Evolutionary conservation across 2,113 vertebrate genomes (phyloP).

Genomic region (Sander vitreus): DNA sequence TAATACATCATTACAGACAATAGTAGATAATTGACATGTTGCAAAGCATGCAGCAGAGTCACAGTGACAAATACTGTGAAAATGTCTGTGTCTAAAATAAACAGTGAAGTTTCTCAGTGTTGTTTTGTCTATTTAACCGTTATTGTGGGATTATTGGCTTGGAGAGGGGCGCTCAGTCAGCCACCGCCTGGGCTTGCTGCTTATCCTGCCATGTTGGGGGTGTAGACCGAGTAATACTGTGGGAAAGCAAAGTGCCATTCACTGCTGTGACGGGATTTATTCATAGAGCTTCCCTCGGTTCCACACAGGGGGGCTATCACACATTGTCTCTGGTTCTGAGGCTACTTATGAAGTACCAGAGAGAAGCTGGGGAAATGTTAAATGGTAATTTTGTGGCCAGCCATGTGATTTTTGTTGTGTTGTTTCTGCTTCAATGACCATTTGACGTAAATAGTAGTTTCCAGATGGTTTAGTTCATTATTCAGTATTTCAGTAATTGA

Average conservation of each 20-base stretch:
- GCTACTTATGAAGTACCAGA: slow-evolving; percentile 43
- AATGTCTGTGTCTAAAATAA: slow-evolving; percentile 1
- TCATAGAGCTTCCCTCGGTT: slow-evolving; percentile 67
- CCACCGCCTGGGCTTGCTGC: slow-evolving; percentile 52
- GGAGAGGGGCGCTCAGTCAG: slow-evolving; percentile 45
- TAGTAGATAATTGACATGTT: slow-evolving; percentile 50
- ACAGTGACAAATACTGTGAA: not conserved
- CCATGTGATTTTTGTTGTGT: not conserved
- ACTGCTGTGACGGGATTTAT: slow-evolving; percentile 74
- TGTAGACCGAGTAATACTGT: slow-evolving; percentile 74
- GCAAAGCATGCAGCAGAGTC: not conserved
- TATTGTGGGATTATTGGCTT: slow-evolving; percentile 56
- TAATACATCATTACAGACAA: slow-evolving; percentile 16
- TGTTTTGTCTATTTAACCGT: slow-evolving; percentile 18
- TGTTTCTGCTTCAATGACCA: not conserved
- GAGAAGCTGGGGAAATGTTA: slow-evolving; percentile 25
- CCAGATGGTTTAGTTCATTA: not conserved
- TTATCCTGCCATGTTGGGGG: slow-evolving; percentile 75
- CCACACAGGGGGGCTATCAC: slow-evolving; percentile 62
- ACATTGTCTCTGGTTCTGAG: slow-evolving; percentile 66
- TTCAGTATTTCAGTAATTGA: not conserved
- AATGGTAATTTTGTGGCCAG: slow-evolving; percentile 20
- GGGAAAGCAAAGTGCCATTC: slow-evolving; percentile 78
- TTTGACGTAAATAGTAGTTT: not conserved
- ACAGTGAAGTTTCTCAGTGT: not conserved